These are phyloP conservation scores for Gonatopus flavifemur DNA, from an alignment of 1,140 invertebrate genomes.

Conservation along the genomic window DNA sequence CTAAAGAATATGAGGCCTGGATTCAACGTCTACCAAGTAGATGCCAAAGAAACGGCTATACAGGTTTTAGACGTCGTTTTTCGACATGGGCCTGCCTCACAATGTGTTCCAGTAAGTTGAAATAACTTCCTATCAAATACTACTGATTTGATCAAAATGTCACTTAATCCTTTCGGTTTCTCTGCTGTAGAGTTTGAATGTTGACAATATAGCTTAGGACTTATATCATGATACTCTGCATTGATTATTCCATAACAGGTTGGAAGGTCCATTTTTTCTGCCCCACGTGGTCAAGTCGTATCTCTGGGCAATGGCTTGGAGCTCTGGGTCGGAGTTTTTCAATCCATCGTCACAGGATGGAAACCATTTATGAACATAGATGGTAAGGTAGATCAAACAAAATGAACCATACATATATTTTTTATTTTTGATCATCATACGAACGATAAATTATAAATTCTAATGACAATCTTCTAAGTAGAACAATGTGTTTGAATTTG, in stretches of 20 bases:
- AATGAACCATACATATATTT: slow-evolving; percentile 4
- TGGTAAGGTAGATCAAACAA: slow-evolving; percentile 55
- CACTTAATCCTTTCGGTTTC: no score
- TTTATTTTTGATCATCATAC: no score
- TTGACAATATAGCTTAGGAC: background rate
- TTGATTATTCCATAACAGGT: slow-evolving; percentile 35
- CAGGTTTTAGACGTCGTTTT: slow-evolving; percentile 85
- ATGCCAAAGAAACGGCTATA: slow-evolving; percentile 65
- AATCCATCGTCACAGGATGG: slow-evolving; percentile 73
- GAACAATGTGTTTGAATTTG: no score
- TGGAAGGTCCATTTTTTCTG: slow-evolving; percentile 62
- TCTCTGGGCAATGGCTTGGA: slow-evolving; percentile 66
- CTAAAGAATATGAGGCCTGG: slow-evolving; percentile 55
- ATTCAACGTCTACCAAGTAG: slow-evolving; percentile 44
- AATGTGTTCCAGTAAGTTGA: background rate
- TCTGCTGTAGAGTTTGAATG: background rate
- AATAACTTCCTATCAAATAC: background rate
- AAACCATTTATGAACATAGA: slow-evolving; percentile 76
- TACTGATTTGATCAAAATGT: background rate
- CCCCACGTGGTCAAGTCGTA: slow-evolving; percentile 24
- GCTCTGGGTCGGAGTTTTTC: slow-evolving; percentile 73
- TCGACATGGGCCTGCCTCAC: slow-evolving; percentile 56
- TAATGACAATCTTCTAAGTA: no score
- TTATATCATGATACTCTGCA: background rate
- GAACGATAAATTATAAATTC: no score